Evolutionary conservation across 2,797 vertebrate species (phyloP), one percentile per base, ranked within the genome.

Genomic region (Parauchenoglanis punctatus): DNA sequence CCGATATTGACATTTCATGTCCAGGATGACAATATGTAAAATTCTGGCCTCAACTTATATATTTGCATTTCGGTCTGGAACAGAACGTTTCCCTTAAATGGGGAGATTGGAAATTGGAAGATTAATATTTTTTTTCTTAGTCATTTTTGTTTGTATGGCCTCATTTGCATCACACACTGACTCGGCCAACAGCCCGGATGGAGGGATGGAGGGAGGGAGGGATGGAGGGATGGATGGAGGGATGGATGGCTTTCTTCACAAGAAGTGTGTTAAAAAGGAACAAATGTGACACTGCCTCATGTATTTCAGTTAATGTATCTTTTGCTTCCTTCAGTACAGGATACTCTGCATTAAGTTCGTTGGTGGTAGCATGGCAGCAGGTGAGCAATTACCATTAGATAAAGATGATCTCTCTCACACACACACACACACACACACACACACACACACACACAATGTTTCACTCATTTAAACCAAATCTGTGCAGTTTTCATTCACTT

Each of bases 281-380:
- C 3, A 56, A 25, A 40, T 31, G 46, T 77, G 20, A 78, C 12
- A 5, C 13, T 73, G 20, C 3, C 31, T 59, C 8, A 44, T 83
- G 17, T 11, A 81, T 44, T 18, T 54, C 65, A 82, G 83, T 80
- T 44, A 86, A 67, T 78, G 40, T 31, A 20, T 87, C 15, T 77
- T 54, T 6, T 86, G 87, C 84, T 85, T 46, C 76, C 61, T 31
- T 67, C 76, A 90, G 88, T 49, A 88, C 83, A 84, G 85, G 77
- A 80, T 49, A 78, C 25, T 65, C 86, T 44, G 70, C 58, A 77
- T 46, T 88, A 72, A 88, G 86, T 72, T 87, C 10, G 83, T 46
- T 46, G 70, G 82, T 52, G 89, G 87, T 86, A 93, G 92, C 89
- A 95, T 95, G 94, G 93, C 93, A 88, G 92, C 90, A 91, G 94